Conservation (phyloP, 1,140 invertebrate species). For the Meloidogyne exigua region DNA sequence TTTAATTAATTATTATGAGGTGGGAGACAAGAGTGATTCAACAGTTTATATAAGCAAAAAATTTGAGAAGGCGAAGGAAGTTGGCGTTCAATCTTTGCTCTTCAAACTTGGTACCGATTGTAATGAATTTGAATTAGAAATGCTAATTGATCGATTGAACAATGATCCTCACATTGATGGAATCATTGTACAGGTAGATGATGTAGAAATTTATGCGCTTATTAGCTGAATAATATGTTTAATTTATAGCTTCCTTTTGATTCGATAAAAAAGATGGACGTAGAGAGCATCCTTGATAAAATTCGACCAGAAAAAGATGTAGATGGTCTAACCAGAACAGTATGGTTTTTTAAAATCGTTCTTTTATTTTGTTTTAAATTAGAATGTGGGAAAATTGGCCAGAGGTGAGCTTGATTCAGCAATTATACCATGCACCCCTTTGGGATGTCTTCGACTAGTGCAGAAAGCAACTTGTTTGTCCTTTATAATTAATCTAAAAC, state of each 20-base stretch:
- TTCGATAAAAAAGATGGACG: conserved; percentile 48
- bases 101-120: conserved; percentile 78
- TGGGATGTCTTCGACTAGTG: conserved; percentile 58
- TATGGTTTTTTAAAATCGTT: conserved; percentile 40
- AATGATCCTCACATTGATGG: conserved; percentile 53
- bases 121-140: conserved; percentile 74
- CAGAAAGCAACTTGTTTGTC: conserved; percentile 50
- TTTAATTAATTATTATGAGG: conserved; percentile 64
- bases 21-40: conserved; percentile 91
- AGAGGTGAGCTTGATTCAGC: conserved; percentile 53
- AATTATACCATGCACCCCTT: conserved; percentile 59
- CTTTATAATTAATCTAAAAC: background rate
- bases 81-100: conserved; percentile 82
- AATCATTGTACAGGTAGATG: conserved; percentile 58
- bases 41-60: conserved; percentile 98
- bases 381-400: conserved; percentile 44
- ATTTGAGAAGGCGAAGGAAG: conserved; percentile 83
- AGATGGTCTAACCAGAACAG: conserved; percentile 58
- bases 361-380: background rate
- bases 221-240: background rate
- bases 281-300: conserved; percentile 51
- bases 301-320: conserved; percentile 59
- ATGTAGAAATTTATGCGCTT: background rate
- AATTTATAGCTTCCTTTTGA: conserved; percentile 58
- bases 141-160: conserved; percentile 14